Base-by-base conservation (phyloP, 1,140 invertebrate species). In the Antheraea pernyi region DNA sequence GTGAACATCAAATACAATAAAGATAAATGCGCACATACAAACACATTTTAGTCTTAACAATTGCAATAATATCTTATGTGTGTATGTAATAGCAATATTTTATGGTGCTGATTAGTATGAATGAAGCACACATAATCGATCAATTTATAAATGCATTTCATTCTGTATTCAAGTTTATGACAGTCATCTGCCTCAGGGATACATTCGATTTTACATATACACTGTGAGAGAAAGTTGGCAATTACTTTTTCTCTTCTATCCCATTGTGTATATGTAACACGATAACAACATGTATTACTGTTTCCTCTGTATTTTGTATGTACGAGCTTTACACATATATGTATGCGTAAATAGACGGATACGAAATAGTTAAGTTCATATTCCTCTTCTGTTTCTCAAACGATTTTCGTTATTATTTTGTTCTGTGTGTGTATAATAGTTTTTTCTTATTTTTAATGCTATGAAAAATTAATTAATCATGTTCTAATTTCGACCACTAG, bases 91-190 rank as follows among this genome's bases (percentile, higher is more conserved):
- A 63, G 61, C 3, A 36, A 37, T 36, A 61, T 63, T 37, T 63
- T 63, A 37, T 63, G 10, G 61, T 10, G 13, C 9, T 37, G 22
- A 63, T 63, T 19, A 16, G 0, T 13, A 37, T 10, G 22, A 37
- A 30, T 37, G 61, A 18, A 36, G 61, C 61, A 37, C 37, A n/a
- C 61, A 63, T 37, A 63, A 63, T 63, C 61, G 30, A 37, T 36
- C 30, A 63, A 63, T 63, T 61, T 61, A 22, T 61, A 37, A 53
- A 63, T 37, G 19, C 61, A 63, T 63, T 63, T 63, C 61, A 63
- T 22, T 63, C 46, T 13, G 61, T 63, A 30, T 37, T 63, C 61
- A 63, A 37, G 30, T 63, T 63, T 63, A 63, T 37, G 36, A 63
- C 10, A 63, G 61, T 63, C 61, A 63, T 63, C 37, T 37, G 61